Evolutionary conservation across 2,113 vertebrate species (phyloP).

Genomic region (Neolamprologus toae): DNA sequence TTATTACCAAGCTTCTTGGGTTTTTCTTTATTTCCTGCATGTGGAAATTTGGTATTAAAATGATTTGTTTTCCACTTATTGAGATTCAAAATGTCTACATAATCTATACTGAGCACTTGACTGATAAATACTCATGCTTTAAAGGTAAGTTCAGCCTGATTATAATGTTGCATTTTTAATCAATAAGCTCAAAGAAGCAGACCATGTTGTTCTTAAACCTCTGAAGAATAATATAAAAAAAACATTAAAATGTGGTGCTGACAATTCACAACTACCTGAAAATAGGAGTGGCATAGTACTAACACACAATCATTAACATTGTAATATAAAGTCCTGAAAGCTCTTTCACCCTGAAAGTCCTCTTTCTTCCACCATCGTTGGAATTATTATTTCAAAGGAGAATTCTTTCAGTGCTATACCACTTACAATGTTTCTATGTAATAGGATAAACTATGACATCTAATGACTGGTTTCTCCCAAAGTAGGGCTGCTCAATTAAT

Average conservation of each 20-base stretch:
- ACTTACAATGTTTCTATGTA: not conserved
- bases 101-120: not conserved
- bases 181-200: not conserved
- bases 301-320: not conserved
- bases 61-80: not conserved
- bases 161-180: not conserved
- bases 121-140: not conserved
- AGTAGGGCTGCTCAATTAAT: not conserved
- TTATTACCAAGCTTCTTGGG: constrained; percentile 9
- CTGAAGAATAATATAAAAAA: not conserved
- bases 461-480: accelerated
- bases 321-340: not conserved
- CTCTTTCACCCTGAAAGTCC: not conserved
- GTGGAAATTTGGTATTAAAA: constrained; percentile 10
- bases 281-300: not conserved
- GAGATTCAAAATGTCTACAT: constrained; percentile 10
- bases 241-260: not conserved
- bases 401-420: not conserved
- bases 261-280: not conserved
- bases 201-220: not conserved
- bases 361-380: not conserved
- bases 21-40: not conserved
- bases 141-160: not conserved
- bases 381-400: not conserved
- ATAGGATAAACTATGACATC: not conserved